Conservation (phyloP, 2,113 vertebrate genomes). For the Sphyrna mokarran region DNA sequence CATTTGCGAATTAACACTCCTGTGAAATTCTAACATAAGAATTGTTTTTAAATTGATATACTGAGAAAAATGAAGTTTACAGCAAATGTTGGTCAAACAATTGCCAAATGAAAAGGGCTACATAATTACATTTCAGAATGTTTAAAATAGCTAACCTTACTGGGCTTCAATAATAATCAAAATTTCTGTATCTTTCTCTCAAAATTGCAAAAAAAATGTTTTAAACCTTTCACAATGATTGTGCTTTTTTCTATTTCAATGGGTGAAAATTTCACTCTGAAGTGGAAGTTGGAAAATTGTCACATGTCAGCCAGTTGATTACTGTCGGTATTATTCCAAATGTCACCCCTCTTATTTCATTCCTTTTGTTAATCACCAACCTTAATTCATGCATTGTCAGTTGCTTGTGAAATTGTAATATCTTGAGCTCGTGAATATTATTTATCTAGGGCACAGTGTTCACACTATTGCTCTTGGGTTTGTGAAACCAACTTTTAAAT, state of each 20-base stretch:
- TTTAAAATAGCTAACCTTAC: not conserved
- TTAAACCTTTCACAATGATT: not conserved
- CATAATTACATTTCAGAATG: not conserved
- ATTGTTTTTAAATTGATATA: not conserved
- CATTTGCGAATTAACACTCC: not conserved
- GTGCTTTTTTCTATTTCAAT: not conserved
- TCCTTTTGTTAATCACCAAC: not conserved
- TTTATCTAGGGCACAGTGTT: not conserved
- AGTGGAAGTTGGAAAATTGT: not conserved
- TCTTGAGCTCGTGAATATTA: not conserved
- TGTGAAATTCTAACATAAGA: not conserved
- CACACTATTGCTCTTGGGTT: not conserved
- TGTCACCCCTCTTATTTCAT: not conserved
- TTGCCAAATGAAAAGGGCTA: not conserved
- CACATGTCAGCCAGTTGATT: not conserved
- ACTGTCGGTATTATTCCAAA: not conserved
- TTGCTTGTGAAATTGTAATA: not conserved
- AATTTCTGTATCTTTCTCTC: not conserved
- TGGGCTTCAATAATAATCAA: not conserved
- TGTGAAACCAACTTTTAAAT: conserved; percentile 6
- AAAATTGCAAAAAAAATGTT: not conserved
- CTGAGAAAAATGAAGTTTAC: not conserved
- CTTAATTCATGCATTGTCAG: not conserved
- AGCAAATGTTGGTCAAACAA: not conserved
- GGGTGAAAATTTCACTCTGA: not conserved